Percentiles rank a stretch among this genome's conserved stretches.
Conservation (phyloP, 2,113 vertebrate genomes). For the Hirundichthys speculiger region DNA sequence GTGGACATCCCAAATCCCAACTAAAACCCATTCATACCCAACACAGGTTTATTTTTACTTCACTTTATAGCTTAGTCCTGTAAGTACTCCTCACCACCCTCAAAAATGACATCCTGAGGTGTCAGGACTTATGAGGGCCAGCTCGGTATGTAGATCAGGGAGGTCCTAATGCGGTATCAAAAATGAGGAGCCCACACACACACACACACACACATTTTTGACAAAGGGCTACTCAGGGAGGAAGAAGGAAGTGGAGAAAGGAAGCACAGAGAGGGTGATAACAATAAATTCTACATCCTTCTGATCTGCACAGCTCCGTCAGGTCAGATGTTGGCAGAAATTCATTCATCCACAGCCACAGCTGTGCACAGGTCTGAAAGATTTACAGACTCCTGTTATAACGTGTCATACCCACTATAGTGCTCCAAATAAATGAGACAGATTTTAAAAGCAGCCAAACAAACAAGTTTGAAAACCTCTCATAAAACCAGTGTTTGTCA, state of each 20-base stretch:
- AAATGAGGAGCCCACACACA: constrained; percentile 28
- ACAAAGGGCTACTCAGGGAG: constrained; percentile 41
- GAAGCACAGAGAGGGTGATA: constrained; percentile 49
- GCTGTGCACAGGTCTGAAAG: constrained; percentile 27
- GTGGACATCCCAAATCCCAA: neutral
- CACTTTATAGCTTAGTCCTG: too few relatives aligned
- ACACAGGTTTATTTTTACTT: too few relatives aligned
- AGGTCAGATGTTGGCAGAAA: constrained; percentile 8
- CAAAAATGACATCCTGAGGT: neutral
- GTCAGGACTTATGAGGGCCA: too few relatives aligned
- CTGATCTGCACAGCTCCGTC: constrained; percentile 14
- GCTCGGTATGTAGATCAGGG: too few relatives aligned
- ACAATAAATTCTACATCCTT: constrained; percentile 55
- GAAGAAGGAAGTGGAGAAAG: constrained; percentile 66
- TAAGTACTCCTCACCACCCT: too few relatives aligned
- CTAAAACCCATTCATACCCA: too few relatives aligned
- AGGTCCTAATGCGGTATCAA: too few relatives aligned
- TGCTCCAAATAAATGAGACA: too few relatives aligned
- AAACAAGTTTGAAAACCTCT: too few relatives aligned
- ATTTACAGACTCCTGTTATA: constrained; percentile 9
- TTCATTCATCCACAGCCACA: constrained; percentile 24
- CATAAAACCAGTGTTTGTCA: too few relatives aligned
- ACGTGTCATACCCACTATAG: too few relatives aligned
- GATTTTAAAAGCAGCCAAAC: too few relatives aligned
- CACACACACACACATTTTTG: neutral